Evolutionary conservation across 1,140 invertebrate genomes (phyloP).

Genomic region (Magallana ariakensis): DNA sequence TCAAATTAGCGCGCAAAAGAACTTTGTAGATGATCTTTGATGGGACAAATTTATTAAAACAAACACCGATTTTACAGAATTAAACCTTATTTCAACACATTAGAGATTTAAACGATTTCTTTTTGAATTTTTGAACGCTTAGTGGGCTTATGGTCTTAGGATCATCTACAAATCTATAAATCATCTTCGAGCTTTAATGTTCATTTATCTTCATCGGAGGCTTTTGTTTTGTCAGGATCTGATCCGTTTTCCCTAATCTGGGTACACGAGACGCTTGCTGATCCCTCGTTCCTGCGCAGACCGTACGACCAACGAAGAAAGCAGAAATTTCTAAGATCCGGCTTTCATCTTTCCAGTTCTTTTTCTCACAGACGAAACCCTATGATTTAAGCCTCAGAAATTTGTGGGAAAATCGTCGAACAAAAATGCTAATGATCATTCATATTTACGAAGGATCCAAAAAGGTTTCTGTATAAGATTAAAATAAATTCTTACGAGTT

Average conservation of each 20-base stretch:
- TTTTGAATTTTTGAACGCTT: conserved; percentile 30
- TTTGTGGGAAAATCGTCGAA: conserved; percentile 5
- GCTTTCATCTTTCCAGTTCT: background rate
- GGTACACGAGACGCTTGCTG: conserved; percentile 28
- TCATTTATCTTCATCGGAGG: conserved; percentile 34
- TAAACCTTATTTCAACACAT: conserved; percentile 37
- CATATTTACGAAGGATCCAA: background rate
- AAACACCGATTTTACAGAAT: conserved; percentile 35
- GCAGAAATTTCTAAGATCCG: background rate
- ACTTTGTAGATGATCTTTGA: conserved; percentile 24
- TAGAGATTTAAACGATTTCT: conserved; percentile 28
- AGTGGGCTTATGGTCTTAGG: conserved; percentile 10
- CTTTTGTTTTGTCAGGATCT: conserved; percentile 32
- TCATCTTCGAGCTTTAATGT: conserved; percentile 33
- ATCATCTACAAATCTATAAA: conserved; percentile 33
- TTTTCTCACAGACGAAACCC: background rate
- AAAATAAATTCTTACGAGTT: too few relatives aligned
- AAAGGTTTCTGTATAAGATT: too few relatives aligned
- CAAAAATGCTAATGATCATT: background rate
- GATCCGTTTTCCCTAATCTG: conserved; percentile 29
- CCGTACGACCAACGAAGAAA: background rate
- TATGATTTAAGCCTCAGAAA: background rate
- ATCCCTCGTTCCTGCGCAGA: conserved; percentile 26
- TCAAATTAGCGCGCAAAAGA: conserved; percentile 8
- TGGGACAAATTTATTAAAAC: conserved; percentile 36